Percentiles rank a stretch among this genome's conserved stretches.
phyloP scores from a whole-genome alignment of 2,888 invertebrate species.

The Ophioninae sp. region DNA sequence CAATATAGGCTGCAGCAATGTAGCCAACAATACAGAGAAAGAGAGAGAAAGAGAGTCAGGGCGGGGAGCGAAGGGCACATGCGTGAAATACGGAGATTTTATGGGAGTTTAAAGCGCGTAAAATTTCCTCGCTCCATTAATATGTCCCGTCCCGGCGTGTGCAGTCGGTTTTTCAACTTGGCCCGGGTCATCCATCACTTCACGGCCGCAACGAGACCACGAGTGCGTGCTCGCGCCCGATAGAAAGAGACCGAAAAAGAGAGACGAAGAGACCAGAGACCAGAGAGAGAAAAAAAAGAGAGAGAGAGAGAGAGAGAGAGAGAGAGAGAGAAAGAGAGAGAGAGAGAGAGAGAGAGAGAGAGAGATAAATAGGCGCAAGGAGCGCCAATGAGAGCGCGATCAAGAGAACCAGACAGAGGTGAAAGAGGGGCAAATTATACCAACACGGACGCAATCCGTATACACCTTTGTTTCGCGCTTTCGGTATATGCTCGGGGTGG shows the following conservation, averaged over 20 bases:
- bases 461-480: slow-evolving; percentile 74
- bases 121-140: slow-evolving; percentile 78
- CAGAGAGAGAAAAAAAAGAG: slow-evolving; percentile 34
- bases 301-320: not conserved
- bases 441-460: slow-evolving; percentile 59
- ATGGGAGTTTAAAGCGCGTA: slow-evolving; percentile 77
- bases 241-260: slow-evolving; percentile 47
- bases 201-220: slow-evolving; percentile 55
- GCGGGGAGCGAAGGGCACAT: slow-evolving; percentile 39
- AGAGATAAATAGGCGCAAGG: slow-evolving; percentile 30
- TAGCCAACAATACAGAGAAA: too few species aligned
- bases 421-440: slow-evolving; percentile 45
- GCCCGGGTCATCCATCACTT: slow-evolving; percentile 77
- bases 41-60: slow-evolving; percentile 14
- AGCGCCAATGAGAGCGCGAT: slow-evolving; percentile 9
- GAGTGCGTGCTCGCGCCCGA: slow-evolving; percentile 14
- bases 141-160: slow-evolving; percentile 68
- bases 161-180: slow-evolving; percentile 61
- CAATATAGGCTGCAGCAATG: too few species aligned
- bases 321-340: slow-evolving; percentile 48
- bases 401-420: not conserved
- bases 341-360: slow-evolving; percentile 53
- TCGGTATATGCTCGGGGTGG: slow-evolving; percentile 74
- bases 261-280: slow-evolving; percentile 4
- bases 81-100: slow-evolving; percentile 71